phyloP scores from a whole-genome alignment of 2,797 vertebrate genomes.

The Coreius guichenoti region DNA sequence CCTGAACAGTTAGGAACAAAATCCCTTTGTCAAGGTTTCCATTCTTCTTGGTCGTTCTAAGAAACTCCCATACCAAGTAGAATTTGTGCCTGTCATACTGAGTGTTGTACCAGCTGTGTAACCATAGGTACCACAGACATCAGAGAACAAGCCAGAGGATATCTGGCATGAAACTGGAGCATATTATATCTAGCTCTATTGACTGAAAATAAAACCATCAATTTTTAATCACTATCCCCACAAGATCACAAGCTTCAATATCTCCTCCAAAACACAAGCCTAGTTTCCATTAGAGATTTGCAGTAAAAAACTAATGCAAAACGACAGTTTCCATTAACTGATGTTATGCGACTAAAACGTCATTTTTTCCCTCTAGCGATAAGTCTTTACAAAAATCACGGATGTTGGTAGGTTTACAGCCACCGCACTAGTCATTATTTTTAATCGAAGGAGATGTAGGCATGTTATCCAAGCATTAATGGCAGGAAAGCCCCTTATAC shows the following conservation, averaged over 20 bases:
- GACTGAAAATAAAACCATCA: constrained; percentile 57
- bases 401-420: too few relatives aligned
- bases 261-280: neutral
- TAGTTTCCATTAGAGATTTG: neutral
- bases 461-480: too few relatives aligned
- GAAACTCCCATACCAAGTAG: constrained; percentile 60
- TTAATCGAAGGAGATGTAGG: too few relatives aligned
- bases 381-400: too few relatives aligned
- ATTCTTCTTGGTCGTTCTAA: constrained; percentile 58
- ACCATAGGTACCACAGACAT: constrained; percentile 40
- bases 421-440: too few relatives aligned
- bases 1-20: constrained; percentile 43
- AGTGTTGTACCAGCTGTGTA: constrained; percentile 55
- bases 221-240: neutral
- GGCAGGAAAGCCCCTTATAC: too few relatives aligned
- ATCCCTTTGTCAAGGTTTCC: constrained; percentile 60
- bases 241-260: neutral
- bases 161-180: constrained; percentile 18
- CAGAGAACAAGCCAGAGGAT: neutral
- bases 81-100: constrained; percentile 32
- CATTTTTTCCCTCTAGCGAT: too few relatives aligned
- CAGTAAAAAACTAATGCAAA: too few relatives aligned
- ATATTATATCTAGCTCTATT: constrained; percentile 45
- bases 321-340: too few relatives aligned
- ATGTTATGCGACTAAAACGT: too few relatives aligned